These are phyloP conservation scores for Premnoplex brunnescens DNA, from an alignment of 2,797 vertebrate genomes.

Conservation along the genomic window DNA sequence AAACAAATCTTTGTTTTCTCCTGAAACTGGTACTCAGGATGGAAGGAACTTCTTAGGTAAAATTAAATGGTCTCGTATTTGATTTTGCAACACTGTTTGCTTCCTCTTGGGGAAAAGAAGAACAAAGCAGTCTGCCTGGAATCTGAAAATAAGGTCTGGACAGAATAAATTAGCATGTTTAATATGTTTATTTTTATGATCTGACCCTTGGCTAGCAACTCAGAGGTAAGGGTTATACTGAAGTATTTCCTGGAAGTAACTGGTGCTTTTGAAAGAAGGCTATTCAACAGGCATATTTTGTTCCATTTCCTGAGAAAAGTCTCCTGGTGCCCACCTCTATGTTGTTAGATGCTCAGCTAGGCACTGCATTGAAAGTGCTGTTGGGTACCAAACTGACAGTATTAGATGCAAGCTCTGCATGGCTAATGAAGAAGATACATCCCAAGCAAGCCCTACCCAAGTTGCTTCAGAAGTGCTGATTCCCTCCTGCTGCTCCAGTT, in stretches of 20 bases:
- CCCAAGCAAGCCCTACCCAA: not conserved
- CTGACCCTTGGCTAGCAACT: not conserved
- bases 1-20: not conserved
- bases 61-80: not conserved
- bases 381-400: not conserved
- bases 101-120: not conserved
- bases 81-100: not conserved
- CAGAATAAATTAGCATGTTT: not conserved
- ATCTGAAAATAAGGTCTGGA: not conserved
- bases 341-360: not conserved
- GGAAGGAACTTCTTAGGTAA: not conserved
- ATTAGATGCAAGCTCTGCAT: not conserved
- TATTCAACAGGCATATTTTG: not conserved
- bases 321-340: not conserved
- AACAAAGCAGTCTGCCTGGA: not conserved
- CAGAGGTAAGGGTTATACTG: not conserved
- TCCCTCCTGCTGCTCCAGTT: not conserved
- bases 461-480: not conserved
- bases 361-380: not conserved
- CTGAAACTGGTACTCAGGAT: not conserved
- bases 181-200: not conserved
- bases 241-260: not conserved
- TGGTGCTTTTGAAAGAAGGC: not conserved
- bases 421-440: not conserved
- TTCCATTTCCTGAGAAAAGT: not conserved